phyloP scores from a whole-genome alignment of 2,888 invertebrate genomes.

The Tipula lateralis region DNA sequence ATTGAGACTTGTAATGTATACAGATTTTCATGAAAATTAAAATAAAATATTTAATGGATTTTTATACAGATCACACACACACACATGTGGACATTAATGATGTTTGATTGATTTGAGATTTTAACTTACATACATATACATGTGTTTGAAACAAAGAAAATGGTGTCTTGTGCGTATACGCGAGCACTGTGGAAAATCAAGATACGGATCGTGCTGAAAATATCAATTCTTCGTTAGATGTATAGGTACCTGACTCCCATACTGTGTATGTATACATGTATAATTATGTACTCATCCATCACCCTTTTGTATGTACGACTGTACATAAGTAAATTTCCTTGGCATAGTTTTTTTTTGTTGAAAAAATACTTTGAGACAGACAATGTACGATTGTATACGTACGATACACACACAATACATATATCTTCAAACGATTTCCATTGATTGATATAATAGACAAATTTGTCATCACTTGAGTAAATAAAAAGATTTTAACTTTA shows the following conservation, averaged over 20 bases:
- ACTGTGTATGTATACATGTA: neutral
- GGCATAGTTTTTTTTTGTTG: neutral
- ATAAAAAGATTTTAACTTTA: neutral
- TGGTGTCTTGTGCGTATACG: neutral
- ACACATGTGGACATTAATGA: neutral
- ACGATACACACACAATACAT: neutral
- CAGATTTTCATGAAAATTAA: constrained; percentile 5
- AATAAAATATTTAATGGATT: neutral
- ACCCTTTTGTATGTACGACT: neutral
- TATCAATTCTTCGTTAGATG: neutral
- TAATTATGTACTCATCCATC: neutral
- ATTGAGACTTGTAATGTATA: neutral
- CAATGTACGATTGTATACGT: neutral
- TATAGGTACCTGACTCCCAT: neutral
- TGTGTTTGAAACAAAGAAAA: neutral
- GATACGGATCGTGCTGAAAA: neutral
- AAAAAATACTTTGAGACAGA: too few relatives aligned
- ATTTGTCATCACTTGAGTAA: constrained; percentile 19
- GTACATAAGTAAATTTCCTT: neutral
- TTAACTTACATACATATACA: too few relatives aligned
- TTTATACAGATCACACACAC: neutral
- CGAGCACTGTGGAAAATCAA: neutral
- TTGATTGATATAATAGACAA: constrained; percentile 24
- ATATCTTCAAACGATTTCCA: neutral
- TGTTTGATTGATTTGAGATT: neutral